phyloP scores from a whole-genome alignment of 2,888 invertebrate species.

The Pasiphila rectangulata region DNA sequence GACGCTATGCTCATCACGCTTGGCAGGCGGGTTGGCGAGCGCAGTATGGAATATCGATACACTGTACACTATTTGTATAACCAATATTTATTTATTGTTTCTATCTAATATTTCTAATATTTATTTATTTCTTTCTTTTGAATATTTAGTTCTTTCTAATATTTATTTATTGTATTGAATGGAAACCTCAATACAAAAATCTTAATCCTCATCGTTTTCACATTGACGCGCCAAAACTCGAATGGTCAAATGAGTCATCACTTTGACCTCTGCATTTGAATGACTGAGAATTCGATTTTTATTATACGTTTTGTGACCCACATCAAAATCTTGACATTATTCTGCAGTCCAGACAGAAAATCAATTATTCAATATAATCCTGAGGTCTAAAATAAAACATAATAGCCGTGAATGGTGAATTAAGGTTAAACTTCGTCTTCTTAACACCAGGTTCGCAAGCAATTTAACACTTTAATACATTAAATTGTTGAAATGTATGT shows the following conservation, averaged over 20 bases:
- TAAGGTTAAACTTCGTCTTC: conserved; percentile 33
- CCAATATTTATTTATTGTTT: too few species aligned
- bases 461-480: conserved; percentile 22
- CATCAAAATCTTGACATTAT: neutral
- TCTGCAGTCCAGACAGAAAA: neutral
- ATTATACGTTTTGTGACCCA: neutral
- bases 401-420: conserved; percentile 37
- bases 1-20: too few species aligned
- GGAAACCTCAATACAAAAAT: too few species aligned
- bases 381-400: neutral
- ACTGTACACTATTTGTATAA: too few species aligned
- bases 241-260: neutral
- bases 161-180: too few species aligned
- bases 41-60: too few species aligned
- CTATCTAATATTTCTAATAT: too few species aligned
- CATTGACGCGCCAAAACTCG: neutral
- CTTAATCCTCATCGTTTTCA: neutral
- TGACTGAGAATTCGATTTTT: neutral
- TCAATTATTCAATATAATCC: neutral
- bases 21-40: too few species aligned
- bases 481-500: neutral
- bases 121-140: too few species aligned
- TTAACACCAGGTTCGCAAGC: conserved; percentile 43
- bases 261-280: neutral
- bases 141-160: too few species aligned